Percentiles rank a stretch among this genome's conserved stretches.
phyloP scores from a whole-genome alignment of 2,113 vertebrate species.

The Tragelaphus buxtoni region DNA sequence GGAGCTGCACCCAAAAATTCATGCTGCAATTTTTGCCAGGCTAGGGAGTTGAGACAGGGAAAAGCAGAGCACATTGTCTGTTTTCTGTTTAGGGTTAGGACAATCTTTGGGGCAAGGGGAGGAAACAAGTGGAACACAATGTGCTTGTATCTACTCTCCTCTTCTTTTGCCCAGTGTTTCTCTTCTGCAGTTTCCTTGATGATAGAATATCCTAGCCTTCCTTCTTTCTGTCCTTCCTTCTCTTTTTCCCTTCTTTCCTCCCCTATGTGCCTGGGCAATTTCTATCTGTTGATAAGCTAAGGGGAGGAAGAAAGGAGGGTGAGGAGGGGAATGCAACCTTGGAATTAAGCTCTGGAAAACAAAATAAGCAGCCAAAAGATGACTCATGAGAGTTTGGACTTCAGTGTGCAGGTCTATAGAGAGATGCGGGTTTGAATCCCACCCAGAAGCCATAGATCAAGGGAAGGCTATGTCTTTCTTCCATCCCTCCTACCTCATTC shows the following conservation, averaged over 20 bases:
- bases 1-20: background rate
- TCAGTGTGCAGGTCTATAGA: background rate
- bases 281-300: background rate
- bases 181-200: background rate
- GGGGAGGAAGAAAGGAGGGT: background rate
- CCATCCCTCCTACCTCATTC: background rate
- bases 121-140: background rate
- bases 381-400: background rate
- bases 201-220: background rate
- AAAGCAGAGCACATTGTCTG: background rate
- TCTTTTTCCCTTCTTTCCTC: too few relatives aligned
- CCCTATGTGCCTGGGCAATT: background rate
- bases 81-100: background rate
- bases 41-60: background rate
- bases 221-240: too few relatives aligned
- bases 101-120: background rate
- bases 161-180: background rate
- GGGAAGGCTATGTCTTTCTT: background rate
- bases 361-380: conserved; percentile 18
- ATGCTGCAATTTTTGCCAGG: background rate
- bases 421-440: conserved; percentile 39
- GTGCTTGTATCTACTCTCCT: background rate
- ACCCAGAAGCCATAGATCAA: conserved; percentile 45
- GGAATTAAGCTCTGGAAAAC: background rate
- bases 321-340: background rate